These are phyloP conservation scores for Coptotermes formosanus DNA, from an alignment of 1,140 invertebrate species.

Conservation along the genomic window DNA sequence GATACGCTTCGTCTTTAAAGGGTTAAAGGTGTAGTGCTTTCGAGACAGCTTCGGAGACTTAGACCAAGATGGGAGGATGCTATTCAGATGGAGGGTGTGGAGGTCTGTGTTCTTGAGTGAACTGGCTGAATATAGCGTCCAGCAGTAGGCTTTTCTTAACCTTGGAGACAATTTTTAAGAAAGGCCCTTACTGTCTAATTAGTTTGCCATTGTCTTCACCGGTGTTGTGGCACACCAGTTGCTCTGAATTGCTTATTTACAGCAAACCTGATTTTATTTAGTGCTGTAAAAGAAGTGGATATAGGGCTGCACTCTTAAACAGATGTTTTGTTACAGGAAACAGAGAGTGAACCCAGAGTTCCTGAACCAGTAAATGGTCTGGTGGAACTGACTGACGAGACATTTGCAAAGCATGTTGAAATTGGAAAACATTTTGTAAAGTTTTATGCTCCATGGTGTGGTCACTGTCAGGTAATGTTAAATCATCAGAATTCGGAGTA, in stretches of 20 bases:
- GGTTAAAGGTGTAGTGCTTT: too few species aligned
- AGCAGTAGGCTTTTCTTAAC: too few species aligned
- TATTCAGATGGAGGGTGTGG: too few species aligned
- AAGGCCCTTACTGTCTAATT: too few species aligned
- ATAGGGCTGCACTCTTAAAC: slow-evolving; percentile 4
- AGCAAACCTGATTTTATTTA: neutral
- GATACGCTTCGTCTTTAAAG: too few species aligned
- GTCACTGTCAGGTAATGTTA: slow-evolving; percentile 66
- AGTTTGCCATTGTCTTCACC: neutral
- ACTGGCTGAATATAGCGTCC: too few species aligned
- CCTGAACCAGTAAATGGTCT: slow-evolving; percentile 54
- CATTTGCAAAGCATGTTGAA: slow-evolving; percentile 63
- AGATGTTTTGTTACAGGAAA: slow-evolving; percentile 41
- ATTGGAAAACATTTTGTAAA: slow-evolving; percentile 76
- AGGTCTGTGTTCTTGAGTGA: too few species aligned
- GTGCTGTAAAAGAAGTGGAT: neutral
- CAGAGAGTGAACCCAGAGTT: slow-evolving; percentile 40
- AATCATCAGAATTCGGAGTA: too few species aligned
- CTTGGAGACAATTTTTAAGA: too few species aligned
- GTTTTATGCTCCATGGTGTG: slow-evolving; percentile 85
- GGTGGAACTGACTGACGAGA: slow-evolving; percentile 68
- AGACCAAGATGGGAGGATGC: too few species aligned
- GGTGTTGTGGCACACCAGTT: neutral
- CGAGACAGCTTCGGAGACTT: too few species aligned
- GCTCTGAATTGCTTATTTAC: neutral